Percentiles rank a stretch among this genome's conserved stretches.
These are phyloP conservation scores for Acanthiza pusilla DNA, from an alignment of 2,797 vertebrate species.

Conservation along the genomic window DNA sequence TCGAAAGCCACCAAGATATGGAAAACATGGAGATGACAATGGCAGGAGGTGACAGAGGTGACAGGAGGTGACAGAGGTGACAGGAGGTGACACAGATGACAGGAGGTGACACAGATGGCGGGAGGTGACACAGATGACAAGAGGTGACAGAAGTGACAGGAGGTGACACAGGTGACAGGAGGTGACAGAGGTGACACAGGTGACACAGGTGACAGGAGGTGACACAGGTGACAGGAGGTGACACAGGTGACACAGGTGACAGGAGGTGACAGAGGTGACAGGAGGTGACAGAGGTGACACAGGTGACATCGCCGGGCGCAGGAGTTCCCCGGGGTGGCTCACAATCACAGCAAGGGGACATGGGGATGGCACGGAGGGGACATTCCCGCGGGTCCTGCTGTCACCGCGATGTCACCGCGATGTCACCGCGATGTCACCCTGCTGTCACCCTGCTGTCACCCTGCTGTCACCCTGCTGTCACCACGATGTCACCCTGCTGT, in stretches of 20 bases:
- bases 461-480: too few species aligned
- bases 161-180: not conserved
- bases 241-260: too few species aligned
- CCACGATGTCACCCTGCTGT: too few species aligned
- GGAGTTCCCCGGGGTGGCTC: rapidly evolving
- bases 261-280: not conserved
- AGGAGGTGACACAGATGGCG: not conserved
- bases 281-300: too few species aligned
- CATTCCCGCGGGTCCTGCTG: too few species aligned
- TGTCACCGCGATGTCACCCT: too few species aligned
- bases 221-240: not conserved
- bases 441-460: too few species aligned
- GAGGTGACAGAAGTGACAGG: not conserved
- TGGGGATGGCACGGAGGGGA: not conserved
- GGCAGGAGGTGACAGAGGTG: not conserved
- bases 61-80: not conserved
- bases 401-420: too few species aligned
- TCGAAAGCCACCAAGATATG: too few species aligned
- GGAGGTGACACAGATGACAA: too few species aligned
- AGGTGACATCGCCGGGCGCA: not conserved
- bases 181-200: too few species aligned
- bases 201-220: not conserved
- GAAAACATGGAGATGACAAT: too few species aligned
- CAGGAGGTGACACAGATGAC: not conserved
- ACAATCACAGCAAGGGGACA: rapidly evolving